phyloP scores from a whole-genome alignment of 2,888 invertebrate genomes.

The Itoplectis maculator region DNA sequence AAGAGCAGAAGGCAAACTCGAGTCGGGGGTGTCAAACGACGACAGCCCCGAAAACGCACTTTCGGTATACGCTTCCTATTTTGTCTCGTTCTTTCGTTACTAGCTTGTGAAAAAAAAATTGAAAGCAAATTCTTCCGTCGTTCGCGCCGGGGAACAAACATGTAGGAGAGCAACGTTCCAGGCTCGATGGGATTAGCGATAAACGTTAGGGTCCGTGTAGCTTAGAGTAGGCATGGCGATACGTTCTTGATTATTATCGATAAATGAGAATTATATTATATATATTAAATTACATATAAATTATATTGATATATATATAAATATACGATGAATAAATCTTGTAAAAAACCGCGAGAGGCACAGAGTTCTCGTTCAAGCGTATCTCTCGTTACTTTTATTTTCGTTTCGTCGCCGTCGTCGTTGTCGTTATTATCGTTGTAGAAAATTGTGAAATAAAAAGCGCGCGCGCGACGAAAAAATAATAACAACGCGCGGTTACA shows the following conservation, averaged over 20 bases:
- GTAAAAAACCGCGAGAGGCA: constrained; percentile 30
- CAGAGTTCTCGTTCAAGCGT: constrained; percentile 22
- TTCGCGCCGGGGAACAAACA: constrained; percentile 13
- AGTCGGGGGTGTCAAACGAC: constrained; percentile 28
- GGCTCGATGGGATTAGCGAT: constrained; percentile 6
- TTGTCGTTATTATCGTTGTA: constrained; percentile 55
- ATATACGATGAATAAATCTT: constrained; percentile 46
- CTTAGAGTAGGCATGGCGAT: constrained; percentile 25
- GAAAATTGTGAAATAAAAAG: constrained; percentile 32
- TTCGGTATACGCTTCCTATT: constrained; percentile 62
- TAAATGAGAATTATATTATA: constrained; percentile 41
- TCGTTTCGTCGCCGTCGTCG: constrained; percentile 37
- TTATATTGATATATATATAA: constrained; percentile 35
- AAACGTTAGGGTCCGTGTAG: constrained; percentile 22
- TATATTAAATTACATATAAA: constrained; percentile 30
- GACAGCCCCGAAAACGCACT: constrained; percentile 40
- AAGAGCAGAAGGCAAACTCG: constrained; percentile 43
- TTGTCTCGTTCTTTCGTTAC: constrained; percentile 50
- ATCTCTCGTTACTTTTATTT: constrained; percentile 34
- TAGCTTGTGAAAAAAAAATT: constrained; percentile 3
- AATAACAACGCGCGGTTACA: constrained; percentile 64
- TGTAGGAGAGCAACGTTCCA: constrained; percentile 11
- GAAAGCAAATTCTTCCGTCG: constrained; percentile 33
- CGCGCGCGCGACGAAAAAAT: constrained; percentile 18
- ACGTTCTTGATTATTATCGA: constrained; percentile 39